Conservation (phyloP, 2,888 invertebrate species). For the Xanthorhoe designata region DNA sequence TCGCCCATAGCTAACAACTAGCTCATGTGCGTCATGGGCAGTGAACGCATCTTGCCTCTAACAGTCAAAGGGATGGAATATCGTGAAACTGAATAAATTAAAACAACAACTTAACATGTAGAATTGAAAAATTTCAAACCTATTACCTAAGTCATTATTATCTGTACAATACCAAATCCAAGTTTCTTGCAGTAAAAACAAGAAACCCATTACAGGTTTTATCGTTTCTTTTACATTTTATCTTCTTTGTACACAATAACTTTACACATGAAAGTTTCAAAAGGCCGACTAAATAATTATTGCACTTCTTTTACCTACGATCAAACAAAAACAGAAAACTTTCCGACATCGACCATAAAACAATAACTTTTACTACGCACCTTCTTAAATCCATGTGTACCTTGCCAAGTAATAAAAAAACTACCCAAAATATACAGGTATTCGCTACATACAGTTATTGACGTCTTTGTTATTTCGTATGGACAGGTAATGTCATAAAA, state of each 20-base stretch:
- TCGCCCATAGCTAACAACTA: too few species aligned
- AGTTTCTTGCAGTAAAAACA: too few species aligned
- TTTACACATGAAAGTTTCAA: constrained; percentile 11
- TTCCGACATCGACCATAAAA: constrained; percentile 38
- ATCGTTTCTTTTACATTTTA: not conserved
- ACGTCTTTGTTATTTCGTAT: constrained; percentile 21
- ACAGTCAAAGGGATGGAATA: too few species aligned
- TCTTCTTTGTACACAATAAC: not conserved
- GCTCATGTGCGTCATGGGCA: too few species aligned
- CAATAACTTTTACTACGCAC: constrained; percentile 31
- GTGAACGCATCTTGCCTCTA: too few species aligned
- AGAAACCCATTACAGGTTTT: too few species aligned
- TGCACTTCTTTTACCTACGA: not conserved
- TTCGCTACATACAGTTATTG: constrained; percentile 27
- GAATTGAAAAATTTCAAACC: too few species aligned
- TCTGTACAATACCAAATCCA: too few species aligned
- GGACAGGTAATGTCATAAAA: constrained; percentile 31
- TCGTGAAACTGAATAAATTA: too few species aligned
- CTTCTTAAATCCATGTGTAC: constrained; percentile 38
- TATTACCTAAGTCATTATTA: too few species aligned
- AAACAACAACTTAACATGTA: too few species aligned
- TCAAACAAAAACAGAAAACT: constrained; percentile 16
- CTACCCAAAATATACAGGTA: constrained; percentile 37
- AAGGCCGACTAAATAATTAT: constrained; percentile 1
- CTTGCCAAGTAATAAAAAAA: constrained; percentile 25